These are phyloP conservation scores for Anadara kagoshimensis DNA, from an alignment of 1,140 invertebrate species.

Conservation along the genomic window DNA sequence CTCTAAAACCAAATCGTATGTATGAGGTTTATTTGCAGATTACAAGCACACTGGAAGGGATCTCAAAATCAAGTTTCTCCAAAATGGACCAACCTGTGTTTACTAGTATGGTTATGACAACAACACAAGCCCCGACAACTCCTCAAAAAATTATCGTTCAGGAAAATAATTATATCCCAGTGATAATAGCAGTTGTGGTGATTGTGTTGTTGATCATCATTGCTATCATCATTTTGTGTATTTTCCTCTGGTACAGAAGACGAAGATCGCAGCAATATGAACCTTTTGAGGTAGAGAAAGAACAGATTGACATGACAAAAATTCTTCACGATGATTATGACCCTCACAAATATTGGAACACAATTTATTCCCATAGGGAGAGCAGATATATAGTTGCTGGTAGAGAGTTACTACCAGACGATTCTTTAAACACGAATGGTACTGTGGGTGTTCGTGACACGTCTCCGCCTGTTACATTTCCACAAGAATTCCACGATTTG, in stretches of 20 bases:
- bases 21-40: constrained; percentile 66
- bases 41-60: constrained; percentile 50
- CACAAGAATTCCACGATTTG: constrained; percentile 67
- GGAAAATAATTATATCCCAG: constrained; percentile 25
- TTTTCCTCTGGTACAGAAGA: constrained; percentile 47
- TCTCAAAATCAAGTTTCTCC: constrained; percentile 54
- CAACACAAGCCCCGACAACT: background rate
- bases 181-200: constrained; percentile 49
- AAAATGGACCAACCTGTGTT: background rate
- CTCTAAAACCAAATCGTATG: constrained; percentile 36
- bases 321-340: constrained; percentile 45
- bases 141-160: background rate
- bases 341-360: constrained; percentile 65
- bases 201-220: constrained; percentile 53
- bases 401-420: constrained; percentile 49
- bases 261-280: constrained; percentile 33
- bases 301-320: constrained; percentile 34
- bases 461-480: constrained; percentile 54
- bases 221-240: constrained; percentile 47
- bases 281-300: constrained; percentile 39
- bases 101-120: constrained; percentile 28
- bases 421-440: constrained; percentile 39
- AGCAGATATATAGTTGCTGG: constrained; percentile 60
- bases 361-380: constrained; percentile 55
- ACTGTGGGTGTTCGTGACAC: constrained; percentile 18